These are phyloP conservation scores for Platichthys stellatus DNA, from an alignment of 2,113 vertebrate species.

Conservation along the genomic window DNA sequence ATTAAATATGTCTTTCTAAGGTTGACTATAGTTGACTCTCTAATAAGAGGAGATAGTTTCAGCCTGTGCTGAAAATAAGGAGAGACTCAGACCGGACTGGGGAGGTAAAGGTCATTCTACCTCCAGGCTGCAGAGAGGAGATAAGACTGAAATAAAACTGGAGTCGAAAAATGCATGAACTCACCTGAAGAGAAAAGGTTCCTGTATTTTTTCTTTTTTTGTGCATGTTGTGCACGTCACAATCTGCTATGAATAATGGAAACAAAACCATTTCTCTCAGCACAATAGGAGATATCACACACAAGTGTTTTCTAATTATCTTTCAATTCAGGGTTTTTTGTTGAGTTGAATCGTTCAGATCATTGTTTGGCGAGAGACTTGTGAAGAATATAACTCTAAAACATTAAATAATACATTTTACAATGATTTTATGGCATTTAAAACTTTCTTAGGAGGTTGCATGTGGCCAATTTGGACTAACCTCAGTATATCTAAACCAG, in stretches of 20 bases:
- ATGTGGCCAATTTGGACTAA: not conserved
- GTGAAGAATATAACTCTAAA: not conserved
- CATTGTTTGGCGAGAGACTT: not conserved
- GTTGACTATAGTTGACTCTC: not conserved
- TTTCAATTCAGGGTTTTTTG: not conserved
- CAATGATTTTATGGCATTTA: not conserved
- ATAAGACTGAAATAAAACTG: not conserved
- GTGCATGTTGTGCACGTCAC: not conserved
- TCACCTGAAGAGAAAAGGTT: too few species aligned
- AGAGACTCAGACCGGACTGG: not conserved
- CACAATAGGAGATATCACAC: too few species aligned
- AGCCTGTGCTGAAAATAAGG: not conserved
- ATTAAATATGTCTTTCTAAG: not conserved
- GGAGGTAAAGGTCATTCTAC: not conserved
- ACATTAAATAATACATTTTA: not conserved
- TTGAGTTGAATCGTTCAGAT: not conserved
- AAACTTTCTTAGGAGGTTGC: not conserved
- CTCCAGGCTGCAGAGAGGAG: conserved; percentile 1
- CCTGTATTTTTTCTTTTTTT: not conserved
- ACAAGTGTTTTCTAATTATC: too few species aligned
- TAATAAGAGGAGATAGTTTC: not conserved
- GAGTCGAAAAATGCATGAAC: not conserved
- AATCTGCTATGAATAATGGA: not conserved
- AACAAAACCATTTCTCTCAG: not conserved
- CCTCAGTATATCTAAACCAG: not conserved